These are phyloP conservation scores for Phaenicophaeus curvirostris DNA, from an alignment of 2,797 vertebrate genomes.

Conservation along the genomic window DNA sequence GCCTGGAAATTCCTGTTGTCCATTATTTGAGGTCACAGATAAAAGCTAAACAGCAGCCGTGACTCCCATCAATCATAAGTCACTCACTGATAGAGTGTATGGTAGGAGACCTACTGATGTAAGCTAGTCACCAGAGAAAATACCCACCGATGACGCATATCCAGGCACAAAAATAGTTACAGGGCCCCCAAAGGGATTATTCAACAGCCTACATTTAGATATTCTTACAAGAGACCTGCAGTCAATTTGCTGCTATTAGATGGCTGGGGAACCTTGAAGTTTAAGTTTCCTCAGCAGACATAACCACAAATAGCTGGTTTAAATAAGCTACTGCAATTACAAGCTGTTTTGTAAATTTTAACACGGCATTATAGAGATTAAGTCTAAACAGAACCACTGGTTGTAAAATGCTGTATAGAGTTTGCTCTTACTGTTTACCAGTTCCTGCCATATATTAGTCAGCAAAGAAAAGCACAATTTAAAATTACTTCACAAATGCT, in stretches of 20 bases:
- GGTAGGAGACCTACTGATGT: slow-evolving; percentile 98
- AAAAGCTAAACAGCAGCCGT: slow-evolving; percentile 82
- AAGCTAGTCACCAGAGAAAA: slow-evolving; percentile 99
- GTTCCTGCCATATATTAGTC: neutral
- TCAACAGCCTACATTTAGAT: slow-evolving; percentile 97
- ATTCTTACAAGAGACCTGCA: slow-evolving; percentile 87
- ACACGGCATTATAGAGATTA: slow-evolving; percentile 54
- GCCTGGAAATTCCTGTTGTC: slow-evolving; percentile 86
- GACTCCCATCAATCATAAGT: slow-evolving; percentile 94
- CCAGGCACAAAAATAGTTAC: slow-evolving; percentile 99
- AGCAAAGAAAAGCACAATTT: slow-evolving; percentile 9
- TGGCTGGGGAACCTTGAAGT: slow-evolving; percentile 72
- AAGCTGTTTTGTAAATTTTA: slow-evolving; percentile 70
- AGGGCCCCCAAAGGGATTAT: slow-evolving; percentile 94
- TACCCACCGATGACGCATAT: slow-evolving; percentile 99
- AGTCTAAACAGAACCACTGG: slow-evolving; percentile 41
- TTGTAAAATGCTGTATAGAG: slow-evolving; percentile 39
- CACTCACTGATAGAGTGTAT: slow-evolving; percentile 90
- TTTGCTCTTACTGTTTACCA: slow-evolving; percentile 13
- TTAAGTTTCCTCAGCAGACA: slow-evolving; percentile 76
- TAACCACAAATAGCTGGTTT: slow-evolving; percentile 77
- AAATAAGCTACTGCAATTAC: slow-evolving; percentile 69
- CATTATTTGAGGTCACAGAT: slow-evolving; percentile 84
- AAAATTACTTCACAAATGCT: slow-evolving; percentile 6
- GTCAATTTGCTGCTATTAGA: slow-evolving; percentile 74